These are phyloP conservation scores for Pao palembangensis DNA, from an alignment of 2,113 vertebrate genomes.

Conservation along the genomic window DNA sequence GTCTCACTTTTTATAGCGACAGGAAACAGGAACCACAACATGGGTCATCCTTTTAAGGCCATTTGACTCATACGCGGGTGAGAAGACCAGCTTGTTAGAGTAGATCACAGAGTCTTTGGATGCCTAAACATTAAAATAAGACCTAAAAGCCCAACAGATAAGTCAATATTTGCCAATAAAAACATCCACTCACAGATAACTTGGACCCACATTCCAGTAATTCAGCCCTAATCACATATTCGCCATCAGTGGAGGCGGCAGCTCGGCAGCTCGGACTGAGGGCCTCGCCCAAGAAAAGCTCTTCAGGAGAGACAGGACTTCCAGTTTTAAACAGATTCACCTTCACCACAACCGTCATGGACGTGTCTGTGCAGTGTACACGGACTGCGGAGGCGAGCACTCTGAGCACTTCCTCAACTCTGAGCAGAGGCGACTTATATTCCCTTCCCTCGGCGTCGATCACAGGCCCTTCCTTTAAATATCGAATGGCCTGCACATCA, in stretches of 20 bases:
- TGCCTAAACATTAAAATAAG: conserved; percentile 11
- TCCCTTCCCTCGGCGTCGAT: conserved; percentile 41
- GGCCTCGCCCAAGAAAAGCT: conserved; percentile 31
- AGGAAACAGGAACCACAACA: conserved; percentile 40
- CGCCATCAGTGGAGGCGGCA: neutral
- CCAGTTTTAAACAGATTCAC: conserved; percentile 18
- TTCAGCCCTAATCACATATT: conserved; percentile 30
- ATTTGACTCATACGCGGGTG: conserved; percentile 1
- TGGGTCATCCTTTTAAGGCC: conserved; percentile 20
- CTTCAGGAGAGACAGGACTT: neutral
- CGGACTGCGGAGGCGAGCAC: neutral
- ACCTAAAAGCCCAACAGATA: neutral
- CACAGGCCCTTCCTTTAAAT: conserved; percentile 34
- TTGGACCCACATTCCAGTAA: conserved; percentile 45
- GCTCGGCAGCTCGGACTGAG: conserved; percentile 13
- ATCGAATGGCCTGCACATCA: conserved; percentile 8
- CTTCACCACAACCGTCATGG: conserved; percentile 32
- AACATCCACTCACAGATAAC: conserved; percentile 21
- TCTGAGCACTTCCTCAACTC: neutral
- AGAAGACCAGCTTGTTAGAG: conserved; percentile 39
- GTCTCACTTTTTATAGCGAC: conserved; percentile 42
- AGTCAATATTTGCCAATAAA: neutral
- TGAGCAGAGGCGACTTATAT: conserved; percentile 4
- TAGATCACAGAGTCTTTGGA: conserved; percentile 37
- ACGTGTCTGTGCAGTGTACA: conserved; percentile 27